Evolutionary conservation across 2,888 invertebrate species (phyloP).

Genomic region (Branchellion lobata): DNA sequence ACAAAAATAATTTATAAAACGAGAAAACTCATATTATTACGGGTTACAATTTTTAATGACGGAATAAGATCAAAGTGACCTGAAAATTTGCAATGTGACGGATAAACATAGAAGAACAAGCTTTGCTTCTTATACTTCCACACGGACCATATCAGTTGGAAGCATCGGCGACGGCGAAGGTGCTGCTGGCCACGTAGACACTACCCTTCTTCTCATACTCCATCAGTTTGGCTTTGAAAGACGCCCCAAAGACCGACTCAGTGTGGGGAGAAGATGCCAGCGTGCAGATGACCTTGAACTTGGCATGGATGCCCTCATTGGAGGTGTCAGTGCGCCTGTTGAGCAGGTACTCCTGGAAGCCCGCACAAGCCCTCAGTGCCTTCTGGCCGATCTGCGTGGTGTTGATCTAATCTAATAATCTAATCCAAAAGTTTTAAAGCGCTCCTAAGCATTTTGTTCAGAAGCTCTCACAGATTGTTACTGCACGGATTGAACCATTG

Average conservation of each 20-base stretch:
- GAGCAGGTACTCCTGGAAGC: slow-evolving; percentile 76
- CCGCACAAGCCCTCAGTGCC: slow-evolving; percentile 72
- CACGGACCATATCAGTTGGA: too few relatives aligned
- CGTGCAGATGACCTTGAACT: slow-evolving; percentile 71
- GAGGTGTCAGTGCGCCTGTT: slow-evolving; percentile 73
- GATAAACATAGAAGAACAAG: too few relatives aligned
- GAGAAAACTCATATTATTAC: too few relatives aligned
- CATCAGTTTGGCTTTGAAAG: background rate
- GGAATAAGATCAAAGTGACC: too few relatives aligned
- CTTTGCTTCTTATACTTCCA: too few relatives aligned
- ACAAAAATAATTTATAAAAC: too few relatives aligned
- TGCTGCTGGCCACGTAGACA: background rate
- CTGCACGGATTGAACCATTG: too few relatives aligned
- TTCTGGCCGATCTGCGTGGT: slow-evolving; percentile 78
- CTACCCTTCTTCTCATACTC: background rate
- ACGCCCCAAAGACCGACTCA: slow-evolving; percentile 66
- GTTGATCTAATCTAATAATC: slow-evolving; percentile 70
- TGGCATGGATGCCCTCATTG: slow-evolving; percentile 74
- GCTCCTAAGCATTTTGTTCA: too few relatives aligned
- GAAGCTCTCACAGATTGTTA: too few relatives aligned
- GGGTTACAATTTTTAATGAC: too few relatives aligned
- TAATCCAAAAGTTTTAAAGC: background rate
- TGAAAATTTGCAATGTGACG: too few relatives aligned
- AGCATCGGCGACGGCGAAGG: background rate
- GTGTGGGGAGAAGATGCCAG: slow-evolving; percentile 60